phyloP scores from a whole-genome alignment of 2,797 vertebrate species.

The Serranus cabrilla region DNA sequence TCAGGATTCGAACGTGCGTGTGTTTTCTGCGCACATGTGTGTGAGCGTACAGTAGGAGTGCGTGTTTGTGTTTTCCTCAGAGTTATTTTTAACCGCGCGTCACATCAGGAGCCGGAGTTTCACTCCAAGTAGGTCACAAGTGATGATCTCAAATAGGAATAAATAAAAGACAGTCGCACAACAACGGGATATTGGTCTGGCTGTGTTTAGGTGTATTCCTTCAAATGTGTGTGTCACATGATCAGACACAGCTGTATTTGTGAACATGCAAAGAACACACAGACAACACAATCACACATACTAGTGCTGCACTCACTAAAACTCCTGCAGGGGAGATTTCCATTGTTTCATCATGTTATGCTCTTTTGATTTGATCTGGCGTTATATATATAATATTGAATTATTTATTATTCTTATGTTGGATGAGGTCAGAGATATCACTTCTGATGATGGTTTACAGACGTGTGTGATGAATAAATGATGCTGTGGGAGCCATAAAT shows the following conservation, averaged over 20 bases:
- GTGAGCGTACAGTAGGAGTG: slow-evolving; percentile 37
- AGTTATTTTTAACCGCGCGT: slow-evolving; percentile 71
- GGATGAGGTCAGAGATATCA: not conserved
- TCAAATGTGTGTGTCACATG: not conserved
- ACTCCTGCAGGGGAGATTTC: slow-evolving; percentile 8
- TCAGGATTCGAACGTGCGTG: slow-evolving; percentile 42
- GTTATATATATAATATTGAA: not conserved
- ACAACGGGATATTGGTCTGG: not conserved
- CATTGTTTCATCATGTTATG: not conserved
- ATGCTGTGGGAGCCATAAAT: not conserved
- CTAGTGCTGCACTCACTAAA: no score
- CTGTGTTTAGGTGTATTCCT: not conserved
- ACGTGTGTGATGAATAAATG: slow-evolving; percentile 2
- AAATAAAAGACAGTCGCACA: slow-evolving; percentile 43
- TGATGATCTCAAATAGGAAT: slow-evolving; percentile 61
- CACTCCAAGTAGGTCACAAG: slow-evolving; percentile 78
- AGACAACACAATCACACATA: not conserved
- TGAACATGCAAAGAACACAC: not conserved
- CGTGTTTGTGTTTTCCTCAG: slow-evolving; percentile 29
- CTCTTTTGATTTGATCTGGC: not conserved
- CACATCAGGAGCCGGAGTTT: slow-evolving; percentile 65
- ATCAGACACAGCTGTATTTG: not conserved
- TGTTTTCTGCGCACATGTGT: slow-evolving; percentile 24
- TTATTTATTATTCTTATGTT: not conserved
- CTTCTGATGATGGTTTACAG: not conserved